phyloP scores from a whole-genome alignment of 2,113 vertebrate species.

The Callopanchax toddi region DNA sequence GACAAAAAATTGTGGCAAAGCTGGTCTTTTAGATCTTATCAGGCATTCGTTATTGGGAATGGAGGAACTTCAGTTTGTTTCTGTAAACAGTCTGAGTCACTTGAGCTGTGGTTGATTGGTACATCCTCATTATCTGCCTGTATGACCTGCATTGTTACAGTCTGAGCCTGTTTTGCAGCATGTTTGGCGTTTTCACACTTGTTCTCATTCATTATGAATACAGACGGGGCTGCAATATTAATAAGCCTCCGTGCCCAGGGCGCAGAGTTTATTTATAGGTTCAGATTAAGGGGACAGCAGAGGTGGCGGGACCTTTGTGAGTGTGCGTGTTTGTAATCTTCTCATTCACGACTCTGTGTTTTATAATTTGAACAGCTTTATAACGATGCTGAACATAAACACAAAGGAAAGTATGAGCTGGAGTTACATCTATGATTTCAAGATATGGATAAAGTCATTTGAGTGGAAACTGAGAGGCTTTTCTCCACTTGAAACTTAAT shows the following conservation, averaged over 20 bases:
- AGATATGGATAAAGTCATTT: not conserved
- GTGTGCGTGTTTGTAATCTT: conserved; percentile 14
- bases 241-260: conserved; percentile 65
- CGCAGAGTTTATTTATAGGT: conserved; percentile 71
- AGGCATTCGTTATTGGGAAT: conserved; percentile 10
- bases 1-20: conserved; percentile 4
- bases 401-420: conserved; percentile 2
- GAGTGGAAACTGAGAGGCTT: not conserved
- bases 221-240: conserved; percentile 75
- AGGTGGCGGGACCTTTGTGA: conserved; percentile 54
- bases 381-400: conserved; percentile 2
- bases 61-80: conserved; percentile 13
- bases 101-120: conserved; percentile 22
- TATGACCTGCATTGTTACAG: conserved; percentile 70
- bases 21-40: conserved; percentile 6
- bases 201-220: conserved; percentile 83
- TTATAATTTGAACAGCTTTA: conserved; percentile 14
- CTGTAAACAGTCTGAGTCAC: conserved; percentile 30
- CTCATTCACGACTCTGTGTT: conserved; percentile 37
- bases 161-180: conserved; percentile 67
- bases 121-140: conserved; percentile 61
- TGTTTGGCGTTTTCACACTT: conserved; percentile 75
- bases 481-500: not conserved
- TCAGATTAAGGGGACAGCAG: conserved; percentile 65
- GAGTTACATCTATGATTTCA: not conserved